A percentile compares a stretch with the other conserved stretches of the same genome.
Evolutionary conservation across 2,888 invertebrate species (phyloP).

Genomic region (Campoletis raptor): DNA sequence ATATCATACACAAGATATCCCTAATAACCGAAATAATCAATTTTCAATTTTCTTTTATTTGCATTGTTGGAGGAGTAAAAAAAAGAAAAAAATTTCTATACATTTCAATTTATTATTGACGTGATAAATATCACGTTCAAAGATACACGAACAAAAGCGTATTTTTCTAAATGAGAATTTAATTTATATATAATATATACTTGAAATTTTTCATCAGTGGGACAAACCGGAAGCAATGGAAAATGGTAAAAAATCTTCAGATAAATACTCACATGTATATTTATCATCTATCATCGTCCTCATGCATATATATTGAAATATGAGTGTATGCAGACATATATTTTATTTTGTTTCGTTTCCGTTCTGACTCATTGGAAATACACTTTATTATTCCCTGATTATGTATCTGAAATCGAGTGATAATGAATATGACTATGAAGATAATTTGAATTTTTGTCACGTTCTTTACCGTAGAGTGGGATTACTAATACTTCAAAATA

Average conservation of each 20-base stretch:
- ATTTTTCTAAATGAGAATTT: background rate
- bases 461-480: background rate
- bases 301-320: background rate
- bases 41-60: background rate
- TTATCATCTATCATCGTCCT: constrained; percentile 7
- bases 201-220: background rate
- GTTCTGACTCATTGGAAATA: constrained; percentile 29
- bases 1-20: background rate
- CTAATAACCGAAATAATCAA: background rate
- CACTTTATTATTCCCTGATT: background rate
- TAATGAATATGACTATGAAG: background rate
- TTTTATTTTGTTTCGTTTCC: background rate
- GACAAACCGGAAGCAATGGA: constrained; percentile 1
- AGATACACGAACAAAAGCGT: background rate
- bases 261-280: constrained; percentile 11
- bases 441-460: background rate
- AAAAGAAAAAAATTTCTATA: too few species aligned
- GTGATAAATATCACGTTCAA: background rate
- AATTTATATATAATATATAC: background rate
- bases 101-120: background rate
- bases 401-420: background rate
- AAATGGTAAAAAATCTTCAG: background rate
- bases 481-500: background rate
- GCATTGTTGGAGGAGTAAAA: background rate
- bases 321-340: background rate